Percentiles rank a stretch among this genome's conserved stretches.
phyloP scores from a whole-genome alignment of 2,888 invertebrate species.

The Linnaemya tessellans region DNA sequence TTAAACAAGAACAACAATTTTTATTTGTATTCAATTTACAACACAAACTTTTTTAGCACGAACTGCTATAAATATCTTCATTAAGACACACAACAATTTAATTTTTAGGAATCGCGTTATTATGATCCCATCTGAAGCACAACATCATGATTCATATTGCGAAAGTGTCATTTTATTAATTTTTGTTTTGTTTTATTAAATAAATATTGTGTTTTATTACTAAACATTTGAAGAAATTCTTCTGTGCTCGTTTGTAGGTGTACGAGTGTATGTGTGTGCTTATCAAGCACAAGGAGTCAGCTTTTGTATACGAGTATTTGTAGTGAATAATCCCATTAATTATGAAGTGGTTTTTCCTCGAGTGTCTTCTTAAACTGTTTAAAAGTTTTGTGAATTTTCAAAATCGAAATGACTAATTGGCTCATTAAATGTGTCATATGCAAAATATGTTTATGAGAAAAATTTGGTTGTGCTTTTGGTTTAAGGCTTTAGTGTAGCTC shows the following conservation, averaged over 20 bases:
- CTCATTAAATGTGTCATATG: slow-evolving; percentile 4
- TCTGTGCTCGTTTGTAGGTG: neutral
- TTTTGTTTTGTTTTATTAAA: slow-evolving; percentile 1
- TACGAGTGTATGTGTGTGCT: neutral
- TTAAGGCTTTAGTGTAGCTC: neutral
- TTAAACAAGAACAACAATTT: neutral
- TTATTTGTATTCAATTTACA: slow-evolving; percentile 31
- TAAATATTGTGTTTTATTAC: neutral
- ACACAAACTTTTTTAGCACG: slow-evolving; percentile 10
- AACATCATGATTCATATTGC: slow-evolving; percentile 52
- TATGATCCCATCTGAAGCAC: slow-evolving; percentile 13
- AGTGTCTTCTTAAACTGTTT: slow-evolving; percentile 29
- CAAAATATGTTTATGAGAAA: neutral
- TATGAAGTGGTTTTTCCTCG: neutral
- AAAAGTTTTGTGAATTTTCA: slow-evolving; percentile 8
- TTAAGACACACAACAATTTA: neutral
- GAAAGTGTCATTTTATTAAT: slow-evolving; percentile 44
- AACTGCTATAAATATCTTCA: slow-evolving; percentile 18
- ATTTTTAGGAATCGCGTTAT: slow-evolving; percentile 31
- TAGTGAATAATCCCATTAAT: slow-evolving; percentile 31
- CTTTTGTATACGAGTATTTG: neutral
- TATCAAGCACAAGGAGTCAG: neutral
- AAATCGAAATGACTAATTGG: neutral
- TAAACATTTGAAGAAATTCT: slow-evolving; percentile 11
- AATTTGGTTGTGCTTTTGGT: neutral